Evolutionary conservation across 1,140 invertebrate species (phyloP).

Genomic region (Fragariocoptes setiger): DNA sequence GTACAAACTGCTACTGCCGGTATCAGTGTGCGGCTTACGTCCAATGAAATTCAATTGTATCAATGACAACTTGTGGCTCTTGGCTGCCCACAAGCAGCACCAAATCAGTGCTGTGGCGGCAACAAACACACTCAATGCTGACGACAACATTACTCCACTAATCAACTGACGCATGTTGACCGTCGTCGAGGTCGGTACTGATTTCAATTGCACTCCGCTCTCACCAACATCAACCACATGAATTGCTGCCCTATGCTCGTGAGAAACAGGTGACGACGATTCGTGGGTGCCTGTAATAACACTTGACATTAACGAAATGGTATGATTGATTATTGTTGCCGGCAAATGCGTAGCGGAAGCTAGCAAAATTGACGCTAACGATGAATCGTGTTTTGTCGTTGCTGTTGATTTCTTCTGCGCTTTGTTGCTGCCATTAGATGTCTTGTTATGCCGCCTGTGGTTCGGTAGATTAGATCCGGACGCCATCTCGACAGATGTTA

Average conservation of each 20-base stretch:
- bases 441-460: background rate
- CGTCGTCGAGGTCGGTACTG: background rate
- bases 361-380: no score
- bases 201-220: no score
- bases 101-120: background rate
- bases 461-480: background rate
- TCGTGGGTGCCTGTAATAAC: background rate
- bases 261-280: background rate
- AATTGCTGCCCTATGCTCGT: background rate
- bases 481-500: background rate
- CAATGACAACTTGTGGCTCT: background rate
- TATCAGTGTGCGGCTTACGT: no score
- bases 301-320: background rate
- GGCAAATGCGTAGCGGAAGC: no score
- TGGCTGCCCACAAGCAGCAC: background rate
- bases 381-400: no score
- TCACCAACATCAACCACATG: no score
- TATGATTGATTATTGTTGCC: background rate
- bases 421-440: no score
- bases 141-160: background rate
- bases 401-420: no score
- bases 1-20: no score
- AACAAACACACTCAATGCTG: background rate
- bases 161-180: background rate
- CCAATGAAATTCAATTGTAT: background rate